phyloP scores from a whole-genome alignment of 2,113 vertebrate species.

The Campylomormyrus tamandua region DNA sequence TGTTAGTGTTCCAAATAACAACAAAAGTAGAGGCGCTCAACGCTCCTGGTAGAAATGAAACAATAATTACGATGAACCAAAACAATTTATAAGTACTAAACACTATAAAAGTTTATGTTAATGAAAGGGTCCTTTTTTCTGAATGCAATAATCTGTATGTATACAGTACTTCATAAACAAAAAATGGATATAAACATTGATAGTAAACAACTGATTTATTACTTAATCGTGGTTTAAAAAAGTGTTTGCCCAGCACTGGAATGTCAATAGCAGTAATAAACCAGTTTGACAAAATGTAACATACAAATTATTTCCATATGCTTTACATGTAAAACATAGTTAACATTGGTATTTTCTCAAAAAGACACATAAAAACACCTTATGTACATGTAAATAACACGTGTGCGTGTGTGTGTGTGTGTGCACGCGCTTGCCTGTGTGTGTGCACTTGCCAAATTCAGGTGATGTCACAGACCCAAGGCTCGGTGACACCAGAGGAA shows the following conservation, averaged over 20 bases:
- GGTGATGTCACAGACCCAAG: background rate
- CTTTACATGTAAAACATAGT: background rate
- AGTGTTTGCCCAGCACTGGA: background rate
- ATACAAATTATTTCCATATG: background rate
- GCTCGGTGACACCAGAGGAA: background rate
- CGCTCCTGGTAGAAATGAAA: background rate
- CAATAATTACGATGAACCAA: background rate
- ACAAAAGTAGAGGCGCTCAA: background rate
- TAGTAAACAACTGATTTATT: conserved; percentile 1
- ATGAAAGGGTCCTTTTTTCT: background rate
- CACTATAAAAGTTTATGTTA: background rate
- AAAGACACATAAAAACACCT: background rate
- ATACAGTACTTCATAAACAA: background rate
- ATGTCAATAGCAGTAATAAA: conserved; percentile 5
- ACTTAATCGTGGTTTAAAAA: background rate
- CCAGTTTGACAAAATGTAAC: conserved; percentile 3
- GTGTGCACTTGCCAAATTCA: background rate
- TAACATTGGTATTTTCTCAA: background rate
- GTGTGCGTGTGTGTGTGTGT: background rate
- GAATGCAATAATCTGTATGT: background rate
- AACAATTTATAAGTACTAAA: background rate
- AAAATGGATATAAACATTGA: background rate
- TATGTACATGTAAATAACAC: background rate
- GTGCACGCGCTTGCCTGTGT: background rate
- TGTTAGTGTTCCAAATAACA: background rate